Evolutionary conservation across 1,140 invertebrate species (phyloP).

Genomic region (Eumeta japonica): DNA sequence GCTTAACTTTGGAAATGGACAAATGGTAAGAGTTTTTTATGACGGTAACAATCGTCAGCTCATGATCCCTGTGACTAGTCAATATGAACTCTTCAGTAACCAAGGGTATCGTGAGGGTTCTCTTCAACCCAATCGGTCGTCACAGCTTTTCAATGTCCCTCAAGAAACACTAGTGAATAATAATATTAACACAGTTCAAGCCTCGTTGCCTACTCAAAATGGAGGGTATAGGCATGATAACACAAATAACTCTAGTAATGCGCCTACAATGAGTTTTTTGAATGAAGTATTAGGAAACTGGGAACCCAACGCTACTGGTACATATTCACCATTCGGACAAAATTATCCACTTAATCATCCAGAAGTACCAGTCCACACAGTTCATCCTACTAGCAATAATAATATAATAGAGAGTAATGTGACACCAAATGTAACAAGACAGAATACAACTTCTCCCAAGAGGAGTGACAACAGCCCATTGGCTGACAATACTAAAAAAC

Average conservation of each 20-base stretch:
- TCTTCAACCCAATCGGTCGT: conserved; percentile 20
- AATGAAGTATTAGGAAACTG: conserved; percentile 81
- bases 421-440: conserved; percentile 17
- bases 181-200: conserved; percentile 22
- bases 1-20: conserved; percentile 47
- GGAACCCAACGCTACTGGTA: conserved; percentile 75
- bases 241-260: conserved; percentile 27
- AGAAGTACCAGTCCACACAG: conserved; percentile 30
- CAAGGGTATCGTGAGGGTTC: conserved; percentile 30
- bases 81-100: conserved; percentile 47
- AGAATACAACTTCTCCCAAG: conserved; percentile 29
- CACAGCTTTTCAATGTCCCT: conserved; percentile 33
- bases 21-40: conserved; percentile 42
- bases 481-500: conserved; percentile 61
- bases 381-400: conserved; percentile 17
- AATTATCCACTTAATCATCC: conserved; percentile 50
- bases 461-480: conserved; percentile 39
- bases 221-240: too few relatives aligned
- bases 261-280: conserved; percentile 53
- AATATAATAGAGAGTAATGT: background rate
- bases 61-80: conserved; percentile 45
- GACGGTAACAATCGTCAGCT: conserved; percentile 49
- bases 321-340: conserved; percentile 76
- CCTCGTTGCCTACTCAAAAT: too few relatives aligned
- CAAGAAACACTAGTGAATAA: conserved; percentile 34